These are phyloP conservation scores for Coracias cyanogaster DNA, from an alignment of 2,797 vertebrate species.

Conservation along the genomic window DNA sequence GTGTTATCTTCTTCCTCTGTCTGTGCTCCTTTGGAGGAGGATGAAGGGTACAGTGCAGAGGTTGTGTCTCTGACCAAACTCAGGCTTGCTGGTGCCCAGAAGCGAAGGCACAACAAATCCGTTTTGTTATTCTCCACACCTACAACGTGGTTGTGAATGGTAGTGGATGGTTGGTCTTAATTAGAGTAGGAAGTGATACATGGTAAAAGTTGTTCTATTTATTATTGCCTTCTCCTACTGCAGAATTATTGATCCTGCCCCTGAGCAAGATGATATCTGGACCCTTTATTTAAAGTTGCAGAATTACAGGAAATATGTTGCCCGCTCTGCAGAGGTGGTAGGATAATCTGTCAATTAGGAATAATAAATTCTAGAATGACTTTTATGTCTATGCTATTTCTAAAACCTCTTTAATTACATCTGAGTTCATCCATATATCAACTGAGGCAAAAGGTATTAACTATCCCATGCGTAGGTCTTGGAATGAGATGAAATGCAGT, in stretches of 20 bases:
- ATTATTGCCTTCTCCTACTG: not conserved
- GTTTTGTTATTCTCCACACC: not conserved
- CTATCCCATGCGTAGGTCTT: not conserved
- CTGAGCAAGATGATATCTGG: slow-evolving; percentile 34
- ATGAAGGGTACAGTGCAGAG: not conserved
- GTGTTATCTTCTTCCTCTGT: not conserved
- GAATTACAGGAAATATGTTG: slow-evolving; percentile 67
- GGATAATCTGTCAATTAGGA: slow-evolving; percentile 74
- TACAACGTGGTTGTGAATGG: not conserved
- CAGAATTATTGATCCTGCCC: slow-evolving; percentile 41
- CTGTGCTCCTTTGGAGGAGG: not conserved
- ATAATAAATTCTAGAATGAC: slow-evolving; percentile 58
- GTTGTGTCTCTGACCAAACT: not conserved
- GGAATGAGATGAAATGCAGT: not conserved
- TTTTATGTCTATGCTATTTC: slow-evolving; percentile 68
- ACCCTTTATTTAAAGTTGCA: slow-evolving; percentile 52
- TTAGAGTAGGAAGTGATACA: not conserved
- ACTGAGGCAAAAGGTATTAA: not conserved
- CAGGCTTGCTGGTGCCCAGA: not conserved
- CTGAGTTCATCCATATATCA: slow-evolving; percentile 8
- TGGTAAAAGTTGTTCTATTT: not conserved
- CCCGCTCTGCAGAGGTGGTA: slow-evolving; percentile 45
- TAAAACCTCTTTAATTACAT: slow-evolving; percentile 70
- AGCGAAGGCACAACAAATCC: not conserved
- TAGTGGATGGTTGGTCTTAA: not conserved